Percentiles rank a stretch among this genome's conserved stretches.
These are phyloP conservation scores for Hydriomena furcata DNA, from an alignment of 2,888 invertebrate genomes.

Conservation along the genomic window DNA sequence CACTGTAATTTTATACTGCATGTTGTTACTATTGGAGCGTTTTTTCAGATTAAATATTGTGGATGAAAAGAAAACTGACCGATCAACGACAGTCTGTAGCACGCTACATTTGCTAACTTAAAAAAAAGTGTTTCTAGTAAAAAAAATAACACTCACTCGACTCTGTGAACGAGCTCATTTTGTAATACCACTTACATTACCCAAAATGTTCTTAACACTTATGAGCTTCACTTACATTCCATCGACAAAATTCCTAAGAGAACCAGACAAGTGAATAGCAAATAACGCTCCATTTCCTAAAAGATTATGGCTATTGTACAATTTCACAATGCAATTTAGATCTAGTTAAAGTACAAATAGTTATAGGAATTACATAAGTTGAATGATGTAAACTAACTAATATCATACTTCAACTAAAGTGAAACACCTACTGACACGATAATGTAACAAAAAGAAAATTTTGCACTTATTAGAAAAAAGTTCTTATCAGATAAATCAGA, in stretches of 20 bases:
- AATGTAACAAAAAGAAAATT: constrained; percentile 69
- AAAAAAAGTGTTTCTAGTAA: constrained; percentile 73
- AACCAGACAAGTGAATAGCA: constrained; percentile 71
- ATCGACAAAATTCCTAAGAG: constrained; percentile 69
- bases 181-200: constrained; percentile 77
- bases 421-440: constrained; percentile 79
- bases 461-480: constrained; percentile 74
- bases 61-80: constrained; percentile 83
- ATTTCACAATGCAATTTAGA: constrained; percentile 80
- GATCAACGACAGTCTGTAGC: constrained; percentile 77
- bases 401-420: constrained; percentile 73
- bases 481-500: constrained; percentile 73
- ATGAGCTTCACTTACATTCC: constrained; percentile 77
- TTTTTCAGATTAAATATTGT: constrained; percentile 78
- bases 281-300: constrained; percentile 78
- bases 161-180: constrained; percentile 78
- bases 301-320: constrained; percentile 79
- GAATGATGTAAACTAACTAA: constrained; percentile 80
- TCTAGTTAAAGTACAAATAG: constrained; percentile 83
- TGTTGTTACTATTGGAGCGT: constrained; percentile 76
- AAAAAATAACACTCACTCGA: constrained; percentile 78
- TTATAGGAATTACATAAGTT: constrained; percentile 78
- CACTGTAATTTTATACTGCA: constrained; percentile 82
- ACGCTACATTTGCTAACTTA: constrained; percentile 79
- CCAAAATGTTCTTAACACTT: constrained; percentile 80